Percentiles rank a stretch among this genome's conserved stretches.
Evolutionary conservation across 2,888 invertebrate species (phyloP).

Genomic region (Cheilosia vulpina): DNA sequence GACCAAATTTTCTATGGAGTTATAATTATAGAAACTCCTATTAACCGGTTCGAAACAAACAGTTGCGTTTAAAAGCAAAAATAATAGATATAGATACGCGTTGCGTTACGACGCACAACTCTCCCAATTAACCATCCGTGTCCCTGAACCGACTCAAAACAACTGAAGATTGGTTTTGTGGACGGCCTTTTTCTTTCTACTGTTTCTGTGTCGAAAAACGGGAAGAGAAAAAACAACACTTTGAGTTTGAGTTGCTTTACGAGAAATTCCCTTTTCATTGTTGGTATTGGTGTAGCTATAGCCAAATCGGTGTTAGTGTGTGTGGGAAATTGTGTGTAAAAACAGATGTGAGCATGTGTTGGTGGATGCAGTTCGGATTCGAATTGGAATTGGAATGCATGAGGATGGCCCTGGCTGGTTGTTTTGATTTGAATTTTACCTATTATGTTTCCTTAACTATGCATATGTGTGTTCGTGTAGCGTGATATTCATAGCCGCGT

Average conservation of each 20-base stretch:
- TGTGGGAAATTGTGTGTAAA: no score
- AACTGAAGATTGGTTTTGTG: conserved; percentile 51
- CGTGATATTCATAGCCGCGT: no score
- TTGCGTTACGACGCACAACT: conserved; percentile 17
- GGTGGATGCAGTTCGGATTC: no score
- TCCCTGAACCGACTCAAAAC: conserved; percentile 71
- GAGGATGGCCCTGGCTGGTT: no score
- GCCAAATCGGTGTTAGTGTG: no score
- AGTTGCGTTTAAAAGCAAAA: conserved; percentile 15
- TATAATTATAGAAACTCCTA: neutral
- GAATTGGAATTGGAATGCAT: conserved; percentile 3
- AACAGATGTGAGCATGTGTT: no score
- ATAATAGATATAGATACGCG: conserved; percentile 1
- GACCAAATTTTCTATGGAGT: neutral
- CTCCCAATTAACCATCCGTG: conserved; percentile 37
- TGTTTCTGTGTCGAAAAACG: conserved; percentile 25
- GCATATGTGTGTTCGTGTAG: no score
- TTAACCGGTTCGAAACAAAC: conserved; percentile 22
- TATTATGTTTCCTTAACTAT: conserved; percentile 10
- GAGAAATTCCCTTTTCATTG: conserved; percentile 29
- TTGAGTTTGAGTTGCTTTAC: conserved; percentile 24
- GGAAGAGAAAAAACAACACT: conserved; percentile 31
- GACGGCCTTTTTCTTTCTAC: neutral
- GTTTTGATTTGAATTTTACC: no score
- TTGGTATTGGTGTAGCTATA: neutral